A percentile compares a stretch with the other conserved stretches of the same genome.
phyloP scores from a whole-genome alignment of 1,140 invertebrate genomes.

The Radopholus similis region DNA sequence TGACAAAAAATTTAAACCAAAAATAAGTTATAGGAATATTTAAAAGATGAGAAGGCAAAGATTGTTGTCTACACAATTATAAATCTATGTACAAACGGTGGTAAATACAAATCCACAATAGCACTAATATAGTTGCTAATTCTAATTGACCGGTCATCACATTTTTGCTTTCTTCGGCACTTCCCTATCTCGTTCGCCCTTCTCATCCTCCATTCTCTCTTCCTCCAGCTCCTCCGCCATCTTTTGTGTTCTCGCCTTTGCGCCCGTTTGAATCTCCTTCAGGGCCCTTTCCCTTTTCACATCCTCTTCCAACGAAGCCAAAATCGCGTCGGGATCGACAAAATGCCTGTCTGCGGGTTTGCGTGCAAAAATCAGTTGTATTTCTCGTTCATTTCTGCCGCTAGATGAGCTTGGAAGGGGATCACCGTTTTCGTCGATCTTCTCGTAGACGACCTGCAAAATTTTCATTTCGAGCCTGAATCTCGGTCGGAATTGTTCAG shows the following conservation, averaged over 20 bases:
- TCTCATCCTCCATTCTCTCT: background rate
- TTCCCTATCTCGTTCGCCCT: too few species aligned
- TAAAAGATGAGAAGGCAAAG: too few species aligned
- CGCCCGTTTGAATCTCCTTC: background rate
- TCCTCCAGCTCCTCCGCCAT: background rate
- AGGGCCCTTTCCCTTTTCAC: background rate
- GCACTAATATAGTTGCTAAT: too few species aligned
- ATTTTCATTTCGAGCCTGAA: background rate
- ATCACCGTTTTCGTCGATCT: constrained; percentile 16
- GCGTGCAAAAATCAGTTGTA: constrained; percentile 27
- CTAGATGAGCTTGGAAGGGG: too few species aligned
- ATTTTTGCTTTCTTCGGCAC: too few species aligned
- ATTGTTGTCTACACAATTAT: too few species aligned
- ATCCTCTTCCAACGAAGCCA: background rate
- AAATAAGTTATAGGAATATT: too few species aligned
- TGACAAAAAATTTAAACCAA: too few species aligned
- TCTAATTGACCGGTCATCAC: too few species aligned
- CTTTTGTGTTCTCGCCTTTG: background rate
- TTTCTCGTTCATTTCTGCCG: background rate
- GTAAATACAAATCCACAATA: too few species aligned
- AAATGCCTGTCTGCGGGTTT: constrained; percentile 27
- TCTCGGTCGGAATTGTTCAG: background rate
- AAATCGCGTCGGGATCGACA: too few species aligned
- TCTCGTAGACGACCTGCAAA: constrained; percentile 1
- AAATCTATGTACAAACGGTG: too few species aligned